These are phyloP conservation scores for Cabera pusaria DNA, from an alignment of 2,888 invertebrate species.

Conservation along the genomic window DNA sequence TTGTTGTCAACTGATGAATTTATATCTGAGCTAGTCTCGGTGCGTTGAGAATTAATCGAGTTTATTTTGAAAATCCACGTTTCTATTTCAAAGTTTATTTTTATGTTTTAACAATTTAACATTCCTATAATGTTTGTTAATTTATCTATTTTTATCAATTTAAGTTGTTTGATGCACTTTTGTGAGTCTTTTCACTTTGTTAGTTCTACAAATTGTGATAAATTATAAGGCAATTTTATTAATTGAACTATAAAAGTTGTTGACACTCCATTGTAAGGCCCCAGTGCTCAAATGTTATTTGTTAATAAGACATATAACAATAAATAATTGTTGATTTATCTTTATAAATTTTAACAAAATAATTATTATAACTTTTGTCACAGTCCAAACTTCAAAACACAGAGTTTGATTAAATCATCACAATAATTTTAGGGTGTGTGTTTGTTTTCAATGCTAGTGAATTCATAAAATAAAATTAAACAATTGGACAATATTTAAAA, in stretches of 20 bases:
- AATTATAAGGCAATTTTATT: slow-evolving; percentile 29
- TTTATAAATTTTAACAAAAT: slow-evolving; percentile 41
- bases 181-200: slow-evolving; percentile 28
- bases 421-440: slow-evolving; percentile 53
- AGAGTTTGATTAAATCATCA: slow-evolving; percentile 64
- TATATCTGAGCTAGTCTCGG: no score
- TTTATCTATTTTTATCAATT: not conserved
- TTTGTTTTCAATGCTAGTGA: slow-evolving; percentile 63
- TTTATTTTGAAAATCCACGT: no score
- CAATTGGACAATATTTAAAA: no score
- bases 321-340: slow-evolving; percentile 54
- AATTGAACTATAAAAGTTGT: slow-evolving; percentile 23
- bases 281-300: slow-evolving; percentile 77
- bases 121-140: no score
- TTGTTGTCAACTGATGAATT: no score
- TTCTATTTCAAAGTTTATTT: not conserved
- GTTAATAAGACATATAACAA: slow-evolving; percentile 58
- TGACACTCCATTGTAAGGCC: slow-evolving; percentile 41
- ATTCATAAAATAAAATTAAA: slow-evolving; percentile 14
- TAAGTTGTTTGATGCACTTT: slow-evolving; percentile 10
- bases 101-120: not conserved
- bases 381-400: slow-evolving; percentile 62
- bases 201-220: slow-evolving; percentile 35
- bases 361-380: slow-evolving; percentile 46
- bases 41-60: no score